phyloP scores from a whole-genome alignment of 2,888 invertebrate genomes.

The Meliscaeva auricollis region DNA sequence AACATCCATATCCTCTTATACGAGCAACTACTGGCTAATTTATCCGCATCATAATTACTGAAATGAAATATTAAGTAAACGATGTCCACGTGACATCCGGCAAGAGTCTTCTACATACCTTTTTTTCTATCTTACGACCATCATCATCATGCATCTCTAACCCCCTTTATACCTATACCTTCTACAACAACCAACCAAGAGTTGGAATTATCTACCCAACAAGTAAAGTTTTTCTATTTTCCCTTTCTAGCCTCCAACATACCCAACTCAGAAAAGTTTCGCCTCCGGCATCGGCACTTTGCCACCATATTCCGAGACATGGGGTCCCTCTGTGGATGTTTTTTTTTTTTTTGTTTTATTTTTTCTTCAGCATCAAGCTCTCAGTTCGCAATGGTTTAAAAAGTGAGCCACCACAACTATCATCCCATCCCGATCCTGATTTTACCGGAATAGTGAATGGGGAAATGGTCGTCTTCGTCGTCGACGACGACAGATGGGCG shows the following conservation, averaged over 20 bases:
- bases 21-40: conserved; percentile 64
- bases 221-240: conserved; percentile 59
- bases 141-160: conserved; percentile 6
- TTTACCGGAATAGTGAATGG: neutral
- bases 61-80: conserved; percentile 75
- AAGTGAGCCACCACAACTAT: conserved; percentile 45
- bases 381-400: conserved; percentile 43
- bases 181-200: neutral
- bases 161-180: conserved; percentile 11
- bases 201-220: conserved; percentile 62
- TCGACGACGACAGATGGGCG: conserved; percentile 7
- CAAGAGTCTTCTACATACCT: conserved; percentile 24
- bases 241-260: conserved; percentile 28
- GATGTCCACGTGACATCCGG: conserved; percentile 73
- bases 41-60: conserved; percentile 74
- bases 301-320: conserved; percentile 53
- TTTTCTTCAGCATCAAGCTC: conserved; percentile 31
- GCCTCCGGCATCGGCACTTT: conserved; percentile 68
- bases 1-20: conserved; percentile 45
- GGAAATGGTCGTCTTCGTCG: neutral
- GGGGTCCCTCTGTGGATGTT: conserved; percentile 35
- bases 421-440: neutral
- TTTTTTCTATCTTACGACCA: conserved; percentile 4
- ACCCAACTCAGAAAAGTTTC: conserved; percentile 40
- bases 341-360: no score